Conservation (phyloP, 1,140 invertebrate species). For the Drosophila auraria region DNA sequence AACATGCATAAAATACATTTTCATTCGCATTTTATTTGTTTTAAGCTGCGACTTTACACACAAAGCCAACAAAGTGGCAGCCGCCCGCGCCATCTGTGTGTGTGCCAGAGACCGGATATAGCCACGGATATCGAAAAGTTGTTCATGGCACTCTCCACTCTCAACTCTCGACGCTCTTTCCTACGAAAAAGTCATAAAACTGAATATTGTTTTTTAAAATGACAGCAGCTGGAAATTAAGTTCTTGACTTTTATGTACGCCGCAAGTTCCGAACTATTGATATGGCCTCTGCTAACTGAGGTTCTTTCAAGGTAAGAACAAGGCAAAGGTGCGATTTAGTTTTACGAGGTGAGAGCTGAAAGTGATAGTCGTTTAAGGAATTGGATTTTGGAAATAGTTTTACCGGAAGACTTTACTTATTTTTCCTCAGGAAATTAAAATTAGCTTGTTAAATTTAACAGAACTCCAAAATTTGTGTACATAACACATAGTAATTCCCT, state of each 20-base stretch:
- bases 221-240: conserved; percentile 81
- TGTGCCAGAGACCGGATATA: conserved; percentile 65
- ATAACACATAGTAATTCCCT: conserved; percentile 33
- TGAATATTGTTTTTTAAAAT: conserved; percentile 75
- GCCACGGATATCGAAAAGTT: conserved; percentile 78
- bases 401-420: neutral
- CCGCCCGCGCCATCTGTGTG: conserved; percentile 30
- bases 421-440: neutral
- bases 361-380: conserved; percentile 24
- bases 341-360: conserved; percentile 34
- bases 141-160: conserved; percentile 47
- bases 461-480: neutral
- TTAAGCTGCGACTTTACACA: conserved; percentile 79
- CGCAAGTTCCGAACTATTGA: conserved; percentile 79
- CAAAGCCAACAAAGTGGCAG: conserved; percentile 77
- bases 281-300: conserved; percentile 55
- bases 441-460: neutral
- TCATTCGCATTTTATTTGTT: conserved; percentile 81
- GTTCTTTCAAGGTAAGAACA: conserved; percentile 4
- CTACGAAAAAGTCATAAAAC: conserved; percentile 62
- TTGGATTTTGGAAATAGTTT: conserved; percentile 3
- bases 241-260: conserved; percentile 79
- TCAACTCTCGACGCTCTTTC: neutral
- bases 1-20: conserved; percentile 81
- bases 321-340: conserved; percentile 13